phyloP scores from a whole-genome alignment of 2,113 vertebrate species.

The Anarrhichthys ocellatus region DNA sequence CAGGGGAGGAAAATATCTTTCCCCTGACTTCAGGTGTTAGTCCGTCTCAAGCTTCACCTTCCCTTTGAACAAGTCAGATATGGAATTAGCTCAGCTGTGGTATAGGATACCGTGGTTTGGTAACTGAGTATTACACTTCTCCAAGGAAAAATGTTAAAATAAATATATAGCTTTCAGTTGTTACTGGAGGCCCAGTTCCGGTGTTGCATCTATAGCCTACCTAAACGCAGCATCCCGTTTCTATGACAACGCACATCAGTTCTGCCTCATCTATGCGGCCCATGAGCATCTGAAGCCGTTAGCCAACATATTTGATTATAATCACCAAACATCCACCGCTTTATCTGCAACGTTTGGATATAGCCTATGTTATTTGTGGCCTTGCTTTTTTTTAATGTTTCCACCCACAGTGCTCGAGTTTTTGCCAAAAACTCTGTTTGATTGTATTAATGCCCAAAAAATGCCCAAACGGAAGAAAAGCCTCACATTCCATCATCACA shows the following conservation, averaged over 20 bases:
- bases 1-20: slow-evolving; percentile 15
- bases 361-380: background rate
- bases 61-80: background rate
- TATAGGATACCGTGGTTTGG: background rate
- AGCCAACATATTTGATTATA: background rate
- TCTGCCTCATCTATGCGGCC: slow-evolving; percentile 42
- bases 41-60: background rate
- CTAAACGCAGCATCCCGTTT: slow-evolving; percentile 77
- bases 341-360: background rate
- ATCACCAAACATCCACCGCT: background rate
- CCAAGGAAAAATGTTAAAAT: background rate
- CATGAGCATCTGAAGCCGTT: slow-evolving; percentile 15
- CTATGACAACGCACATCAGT: slow-evolving; percentile 82
- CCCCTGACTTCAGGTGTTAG: slow-evolving; percentile 1
- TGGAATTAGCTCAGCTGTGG: background rate
- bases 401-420: background rate
- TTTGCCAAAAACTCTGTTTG: background rate
- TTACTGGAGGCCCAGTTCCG: slow-evolving; percentile 19
- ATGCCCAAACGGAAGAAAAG: background rate
- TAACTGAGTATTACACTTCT: background rate
- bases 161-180: slow-evolving; percentile 11
- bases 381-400: slow-evolving; percentile 5
- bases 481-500: background rate
- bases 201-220: slow-evolving; percentile 20
- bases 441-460: background rate